Evolutionary conservation across 92 coral and sea anemone species (phyloP), one percentile per base, ranked within the genome.

Genomic region (Scolanthus callimorphus): DNA sequence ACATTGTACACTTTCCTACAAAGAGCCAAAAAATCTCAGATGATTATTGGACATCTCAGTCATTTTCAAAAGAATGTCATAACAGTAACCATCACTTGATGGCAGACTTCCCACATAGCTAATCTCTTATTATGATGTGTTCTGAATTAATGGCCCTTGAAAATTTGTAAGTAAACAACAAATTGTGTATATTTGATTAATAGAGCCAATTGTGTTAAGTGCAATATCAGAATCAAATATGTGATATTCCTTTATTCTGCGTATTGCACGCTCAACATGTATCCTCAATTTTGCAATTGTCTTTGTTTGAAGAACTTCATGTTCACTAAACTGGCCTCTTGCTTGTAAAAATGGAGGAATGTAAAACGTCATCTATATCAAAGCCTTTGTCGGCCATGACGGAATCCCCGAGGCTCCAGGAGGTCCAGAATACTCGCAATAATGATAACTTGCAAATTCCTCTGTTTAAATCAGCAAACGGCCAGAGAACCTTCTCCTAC

Each of bases 381-480:
- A 76, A 76, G 23, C 77, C 83, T 44, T 66, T 58, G 48, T 79
- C 85, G 0, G 80, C 85, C 82, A 74, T 74, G 1, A 80, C 65
- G 2, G 71, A 39, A 44, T 80, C 87, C n/a, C 9, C 77, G 77
- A 17, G 29, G 4, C 31, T 80, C 82, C 15, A 74, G 29, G 25
- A 74, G 39, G 37, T 69, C 65, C 27, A 81, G 25, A 23, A 86
- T 66, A 1, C 85, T 89, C n/a, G n/a, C n/a, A n/a, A n/a, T n/a
- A n/a, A n/a, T n/a, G n/a, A n/a, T n/a, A n/a, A n/a, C n/a, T n/a
- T n/a, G n/a, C n/a, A n/a, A n/a, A n/a, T n/a, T n/a, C n/a, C n/a
- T n/a, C n/a, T n/a, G n/a, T n/a, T n/a, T n/a, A n/a, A n/a, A n/a
- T n/a, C n/a, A n/a, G n/a, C n/a, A n/a, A n/a, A n/a, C n/a, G n/a